Evolutionary conservation across 2,888 invertebrate species (phyloP), one percentile per base, ranked within the genome.

Genomic region (Drosophila picticornis): DNA sequence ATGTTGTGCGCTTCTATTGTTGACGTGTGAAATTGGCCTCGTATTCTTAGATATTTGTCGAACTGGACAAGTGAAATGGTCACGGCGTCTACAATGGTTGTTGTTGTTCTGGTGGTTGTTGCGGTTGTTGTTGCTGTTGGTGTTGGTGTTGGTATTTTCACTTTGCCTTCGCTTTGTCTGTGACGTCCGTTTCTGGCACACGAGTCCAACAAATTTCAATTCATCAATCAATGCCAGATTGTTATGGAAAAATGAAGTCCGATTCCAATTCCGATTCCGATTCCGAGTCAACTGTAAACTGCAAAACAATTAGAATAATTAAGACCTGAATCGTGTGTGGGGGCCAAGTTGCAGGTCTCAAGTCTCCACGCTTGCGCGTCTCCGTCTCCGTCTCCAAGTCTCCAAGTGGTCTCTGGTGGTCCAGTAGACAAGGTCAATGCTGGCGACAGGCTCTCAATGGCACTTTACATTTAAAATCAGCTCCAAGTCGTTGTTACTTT

Each of bases 261-360:
- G 53, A 63, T 55, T 22, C 59, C 43, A 51, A 63, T 55, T 22
- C 13, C 31, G 9, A 29, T 29, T 29, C 51, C 25, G 25, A 10
- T 55, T 40, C 46, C 25, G 27, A 10, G 58, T 40, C 25, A 50
- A 58, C 56, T 59, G 58, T 48, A 46, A 78, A 67, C 73, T 69
- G 76, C 67, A 71, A 76, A 77, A 65, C 81, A 87, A 83, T 83
- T 87, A 84, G 82, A 83, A 87, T 87, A 87, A 83, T 87, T 84
- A 87, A 84, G 63, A 68, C 58, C 60, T 56, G 53, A 52, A 27
- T 48, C 22, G 52, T 60, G 56, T 64, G 55, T 38, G 36, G 46
- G 22, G 46, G 22, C 16, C 46, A 25, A 25, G 19, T 62, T 43
- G 32, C 40, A 72, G 40, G 40, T 16, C 16, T 29, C 32, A 29